Evolutionary conservation across 1,140 invertebrate species (phyloP), one percentile per base, ranked within the genome.

Genomic region (Anastatus disparis): DNA sequence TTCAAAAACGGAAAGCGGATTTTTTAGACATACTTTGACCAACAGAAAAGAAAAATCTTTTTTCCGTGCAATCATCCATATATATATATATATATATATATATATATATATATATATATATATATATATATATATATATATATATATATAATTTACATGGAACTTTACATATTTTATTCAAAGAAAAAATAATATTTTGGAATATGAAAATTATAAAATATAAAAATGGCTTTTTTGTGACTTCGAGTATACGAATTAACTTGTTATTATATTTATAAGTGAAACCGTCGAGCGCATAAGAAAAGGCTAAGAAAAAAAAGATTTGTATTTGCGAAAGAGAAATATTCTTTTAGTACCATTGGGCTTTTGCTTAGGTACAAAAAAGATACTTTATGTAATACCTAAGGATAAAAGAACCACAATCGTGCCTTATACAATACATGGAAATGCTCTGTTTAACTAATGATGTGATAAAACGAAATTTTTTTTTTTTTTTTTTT

Each of bases 191-290:
- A n/a, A n/a, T n/a, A n/a, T n/a, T n/a, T n/a, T n/a, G n/a, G n/a
- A n/a, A n/a, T n/a, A n/a, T n/a, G n/a, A n/a, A n/a, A n/a, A 31
- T 4, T 55, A 29, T 55, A 7, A 2, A 17, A 56, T 3, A 17
- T 44, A n/a, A 44, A 38, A 40, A 58, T 40, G 26, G 40, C 26
- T 67, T 67, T 42, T 35, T 48, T 67, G 29, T 53, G 53, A 56
- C 42, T 67, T 62, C 26, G 58, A 63, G 46, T 70, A 62, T 63
- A 55, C 50, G 67, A 70, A 70, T 70, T 55, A 22, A 52, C 4
- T 70, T 70, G 67, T 70, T 70, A 81, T 82, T 82, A 84, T 80
- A 72, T 82, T 83, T 80, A 74, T 78, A 80, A 77, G 76, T 62
- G 53, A 71, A n/a, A n/a, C n/a, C 73, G 17, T 48, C 64, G 66